Base-by-base conservation (phyloP, 37 sponge, comb jelly and placozoan genomes). In the Oopsacas minuta region DNA sequence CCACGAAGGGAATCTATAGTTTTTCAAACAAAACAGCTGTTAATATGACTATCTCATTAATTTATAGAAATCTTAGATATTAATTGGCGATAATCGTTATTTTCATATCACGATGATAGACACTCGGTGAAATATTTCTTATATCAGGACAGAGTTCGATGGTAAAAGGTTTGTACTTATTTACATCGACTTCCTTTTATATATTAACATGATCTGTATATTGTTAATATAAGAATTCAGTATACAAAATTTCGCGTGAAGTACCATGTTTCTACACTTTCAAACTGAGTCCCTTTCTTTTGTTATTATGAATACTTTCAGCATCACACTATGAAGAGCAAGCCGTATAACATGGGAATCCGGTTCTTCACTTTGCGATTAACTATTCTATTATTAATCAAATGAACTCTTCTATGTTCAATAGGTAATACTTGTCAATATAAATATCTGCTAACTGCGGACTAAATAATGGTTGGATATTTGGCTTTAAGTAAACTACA, bases 351-450 rank as follows among this genome's bases (percentile, higher is more conserved):
- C 75, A 3, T 61, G 75, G 28, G 75, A 61, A 61, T 61, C 75
- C 75, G 30, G 28, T 12, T 61, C 32, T 61, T 61, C 75, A n/a
- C 75, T 61, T n/a, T 61, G 28, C 75, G 22, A 5, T n/a, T 25
- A 61, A 20, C 7, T 61, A 12, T 61, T 61, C 75, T 61, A 61
- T n/a, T 61, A 10, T 61, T 25, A 17, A 7, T 61, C 20, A 12
- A 61, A 20, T 61, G 75, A 61, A 61, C 75, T 34, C 75, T 61
- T 61, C 75, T 61, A 61, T 61, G 75, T 25, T 61, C 75, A 61
- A 61, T 61, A 61, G 75, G 75, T 61, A 61, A 61, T 25, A 10
- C 3, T 12, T 61, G 28, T 25, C 75, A 3, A 61, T 61, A 61
- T 61, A 61, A 61, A 61, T 61, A 61, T 10, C 1, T 61, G 75